Evolutionary conservation across 2,113 vertebrate species (phyloP).

Genomic region (Zapornia atra): DNA sequence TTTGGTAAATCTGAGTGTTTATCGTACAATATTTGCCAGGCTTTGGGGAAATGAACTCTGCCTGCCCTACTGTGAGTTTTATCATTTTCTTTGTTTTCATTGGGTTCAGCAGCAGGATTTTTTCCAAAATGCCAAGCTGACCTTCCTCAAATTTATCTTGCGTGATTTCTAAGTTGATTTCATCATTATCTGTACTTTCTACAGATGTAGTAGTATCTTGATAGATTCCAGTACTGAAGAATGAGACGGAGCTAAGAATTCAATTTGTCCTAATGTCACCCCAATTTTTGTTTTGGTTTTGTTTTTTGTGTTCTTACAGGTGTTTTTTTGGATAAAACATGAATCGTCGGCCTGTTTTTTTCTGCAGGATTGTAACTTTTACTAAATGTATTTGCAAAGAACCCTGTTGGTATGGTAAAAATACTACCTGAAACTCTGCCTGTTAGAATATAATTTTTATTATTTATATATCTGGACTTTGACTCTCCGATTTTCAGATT

Average conservation of each 20-base stretch:
- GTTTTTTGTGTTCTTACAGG: too few relatives aligned
- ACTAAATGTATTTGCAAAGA: background rate
- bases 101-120: background rate
- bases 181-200: background rate
- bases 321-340: background rate
- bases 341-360: background rate
- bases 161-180: background rate
- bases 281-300: background rate
- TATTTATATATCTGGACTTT: background rate
- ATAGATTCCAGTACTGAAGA: background rate
- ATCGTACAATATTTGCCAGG: background rate
- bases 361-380: background rate
- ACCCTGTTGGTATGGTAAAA: background rate
- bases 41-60: background rate
- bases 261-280: background rate
- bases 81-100: background rate
- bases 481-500: background rate
- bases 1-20: background rate
- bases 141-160: background rate
- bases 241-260: background rate
- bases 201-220: background rate
- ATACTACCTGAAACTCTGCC: background rate
- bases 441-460: background rate
- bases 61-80: background rate
- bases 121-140: background rate